A percentile compares a stretch with the other conserved stretches of the same genome.
These are phyloP conservation scores for Phengaris alcon DNA, from an alignment of 2,888 invertebrate genomes.

Conservation along the genomic window DNA sequence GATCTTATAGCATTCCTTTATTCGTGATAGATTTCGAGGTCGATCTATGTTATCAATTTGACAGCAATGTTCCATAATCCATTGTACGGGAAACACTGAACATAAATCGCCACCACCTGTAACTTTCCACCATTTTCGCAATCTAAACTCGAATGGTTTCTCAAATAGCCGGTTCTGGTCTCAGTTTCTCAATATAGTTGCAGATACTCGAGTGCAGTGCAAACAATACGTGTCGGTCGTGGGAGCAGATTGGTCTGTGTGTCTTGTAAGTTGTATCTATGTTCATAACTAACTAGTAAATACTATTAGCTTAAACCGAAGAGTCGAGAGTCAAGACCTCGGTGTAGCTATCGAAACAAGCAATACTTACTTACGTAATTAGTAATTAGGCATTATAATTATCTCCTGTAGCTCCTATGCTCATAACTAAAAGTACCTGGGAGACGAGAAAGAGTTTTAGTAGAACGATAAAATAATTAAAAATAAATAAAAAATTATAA, in stretches of 20 bases:
- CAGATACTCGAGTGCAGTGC: slow-evolving; percentile 71
- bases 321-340: too few species aligned
- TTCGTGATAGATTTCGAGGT: neutral
- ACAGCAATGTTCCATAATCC: neutral
- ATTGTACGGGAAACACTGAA: neutral
- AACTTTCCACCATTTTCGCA: slow-evolving; percentile 73
- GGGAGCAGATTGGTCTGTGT: slow-evolving; percentile 53
- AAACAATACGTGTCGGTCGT: slow-evolving; percentile 71
- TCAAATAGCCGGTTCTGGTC: slow-evolving; percentile 69
- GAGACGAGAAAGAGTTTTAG: too few species aligned
- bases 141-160: slow-evolving; percentile 67
- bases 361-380: too few species aligned
- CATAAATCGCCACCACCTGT: slow-evolving; percentile 45
- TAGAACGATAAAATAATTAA: too few species aligned
- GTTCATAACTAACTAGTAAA: neutral
- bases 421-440: too few species aligned
- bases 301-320: neutral
- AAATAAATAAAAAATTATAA: too few species aligned
- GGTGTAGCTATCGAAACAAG: too few species aligned
- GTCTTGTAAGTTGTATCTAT: neutral
- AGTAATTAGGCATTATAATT: too few species aligned
- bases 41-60: neutral
- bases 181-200: slow-evolving; percentile 71
- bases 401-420: too few species aligned
- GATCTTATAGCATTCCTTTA: too few species aligned